Evolutionary conservation across 2,888 invertebrate genomes (phyloP), one percentile per base, ranked within the genome.

Genomic region (Blastobasis lacticolella): DNA sequence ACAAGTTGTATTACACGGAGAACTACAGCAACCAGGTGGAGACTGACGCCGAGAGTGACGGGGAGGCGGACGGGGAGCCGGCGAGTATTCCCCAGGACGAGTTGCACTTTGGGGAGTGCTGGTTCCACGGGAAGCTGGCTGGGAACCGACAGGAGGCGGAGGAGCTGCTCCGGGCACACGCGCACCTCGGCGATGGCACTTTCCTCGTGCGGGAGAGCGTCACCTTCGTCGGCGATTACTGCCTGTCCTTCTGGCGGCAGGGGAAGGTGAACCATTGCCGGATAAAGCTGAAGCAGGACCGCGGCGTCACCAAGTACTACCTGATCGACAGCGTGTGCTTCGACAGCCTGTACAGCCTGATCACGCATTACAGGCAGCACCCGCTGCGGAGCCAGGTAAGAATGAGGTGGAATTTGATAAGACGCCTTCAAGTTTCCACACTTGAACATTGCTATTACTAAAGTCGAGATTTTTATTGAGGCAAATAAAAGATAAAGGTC

Each of bases 181-280:
- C 95, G 0, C 91, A 94, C 72, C 88, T 97, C 4, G 97, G 97
- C 0, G 96, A 97, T 73, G 97, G 97, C 0, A 96, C 97, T 0
- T 97, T 97, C 75, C 89, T 97, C 38, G 98, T 98, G 0, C 90
- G 98, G 38, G 96, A 97, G 63, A 97, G 97, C 73, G 97, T 97
- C 37, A 98, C 97, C 0, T 98, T 98, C 81, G 96, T 97, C 0
- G 98, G 98, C 0, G 98, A 98, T 78, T 98, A 97, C 73, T 97
- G 97, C 57, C 85, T 98, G 37, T 98, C 97, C 0, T 98, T 98
- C 82, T 96, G 96, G 97, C 90, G 97, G 9, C 93, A 94, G 64
- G 95, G 94, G 45, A 93, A 93, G 69, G 96, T 96, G 0, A 96
- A 96, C 78, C 98, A 98, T 75, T 97, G 97, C 74, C 91, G 97